These are phyloP conservation scores for Sylvilagus floridanus DNA, from an alignment of 2,797 vertebrate species.

Conservation along the genomic window DNA sequence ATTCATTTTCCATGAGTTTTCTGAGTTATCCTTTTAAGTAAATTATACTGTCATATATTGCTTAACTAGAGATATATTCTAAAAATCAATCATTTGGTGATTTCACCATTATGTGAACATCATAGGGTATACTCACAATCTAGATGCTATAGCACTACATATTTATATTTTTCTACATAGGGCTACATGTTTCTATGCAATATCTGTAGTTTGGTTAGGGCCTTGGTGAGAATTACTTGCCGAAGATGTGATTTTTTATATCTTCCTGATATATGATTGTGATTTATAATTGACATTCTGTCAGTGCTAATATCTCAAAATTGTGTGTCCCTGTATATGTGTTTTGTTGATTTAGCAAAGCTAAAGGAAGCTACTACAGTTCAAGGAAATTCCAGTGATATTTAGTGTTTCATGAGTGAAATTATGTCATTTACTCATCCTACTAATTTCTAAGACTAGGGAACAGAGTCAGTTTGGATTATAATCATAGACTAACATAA, in stretches of 20 bases:
- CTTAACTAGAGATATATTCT: too few relatives aligned
- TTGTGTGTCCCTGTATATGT: background rate
- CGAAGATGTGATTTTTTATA: background rate
- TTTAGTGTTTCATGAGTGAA: slow-evolving; percentile 14
- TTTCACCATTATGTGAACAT: too few relatives aligned
- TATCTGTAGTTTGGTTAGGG: slow-evolving; percentile 20
- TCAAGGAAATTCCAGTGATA: background rate
- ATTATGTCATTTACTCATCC: background rate
- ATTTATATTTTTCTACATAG: background rate
- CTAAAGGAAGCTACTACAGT: background rate
- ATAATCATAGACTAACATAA: slow-evolving; percentile 25
- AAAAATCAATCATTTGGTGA: too few relatives aligned
- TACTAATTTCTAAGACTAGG: slow-evolving; percentile 16
- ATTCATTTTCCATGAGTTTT: too few relatives aligned
- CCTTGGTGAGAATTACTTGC: background rate
- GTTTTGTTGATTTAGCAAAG: slow-evolving; percentile 17
- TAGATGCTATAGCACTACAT: background rate
- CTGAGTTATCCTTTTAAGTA: too few relatives aligned
- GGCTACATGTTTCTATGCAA: background rate
- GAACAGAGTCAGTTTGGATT: background rate
- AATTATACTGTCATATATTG: too few relatives aligned
- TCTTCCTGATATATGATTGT: background rate
- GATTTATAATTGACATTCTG: background rate
- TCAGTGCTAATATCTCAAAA: background rate
- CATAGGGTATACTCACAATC: too few relatives aligned